A percentile compares a stretch with the other conserved stretches of the same genome.
Conservation (phyloP, 2,797 vertebrate genomes). For the Alauda arvensis region DNA sequence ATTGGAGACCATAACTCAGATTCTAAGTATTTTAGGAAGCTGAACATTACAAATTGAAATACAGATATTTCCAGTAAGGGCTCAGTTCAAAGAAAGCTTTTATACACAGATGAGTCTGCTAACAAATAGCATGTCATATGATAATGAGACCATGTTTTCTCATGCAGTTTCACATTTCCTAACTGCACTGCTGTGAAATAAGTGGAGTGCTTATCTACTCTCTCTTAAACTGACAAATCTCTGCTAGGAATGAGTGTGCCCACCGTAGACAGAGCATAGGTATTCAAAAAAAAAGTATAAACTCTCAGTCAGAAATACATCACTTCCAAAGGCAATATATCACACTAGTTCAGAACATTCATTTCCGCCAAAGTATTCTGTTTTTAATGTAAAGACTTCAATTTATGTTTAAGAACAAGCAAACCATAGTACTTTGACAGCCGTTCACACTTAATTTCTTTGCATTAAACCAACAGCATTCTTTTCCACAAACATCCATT, state of each 20-base stretch:
- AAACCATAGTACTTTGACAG: conserved; percentile 73
- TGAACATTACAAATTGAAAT: conserved; percentile 74
- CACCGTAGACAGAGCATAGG: conserved; percentile 51
- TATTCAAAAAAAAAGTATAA: conserved; percentile 31
- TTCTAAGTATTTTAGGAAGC: conserved; percentile 70
- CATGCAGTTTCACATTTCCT: conserved; percentile 65
- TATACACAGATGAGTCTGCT: conserved; percentile 67
- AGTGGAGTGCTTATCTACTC: conserved; percentile 63
- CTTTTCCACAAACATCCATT: conserved; percentile 82
- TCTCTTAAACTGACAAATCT: conserved; percentile 50
- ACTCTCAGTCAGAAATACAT: conserved; percentile 37
- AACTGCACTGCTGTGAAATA: conserved; percentile 67
- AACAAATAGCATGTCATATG: conserved; percentile 67
- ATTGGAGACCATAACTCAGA: conserved; percentile 73
- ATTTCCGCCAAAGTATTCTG: conserved; percentile 65
- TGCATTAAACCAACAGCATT: conserved; percentile 82
- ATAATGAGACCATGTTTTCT: conserved; percentile 72
- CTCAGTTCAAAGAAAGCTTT: conserved; percentile 62
- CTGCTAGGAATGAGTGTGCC: conserved; percentile 34
- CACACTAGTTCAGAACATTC: conserved; percentile 59
- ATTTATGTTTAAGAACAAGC: conserved; percentile 78
- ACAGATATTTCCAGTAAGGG: conserved; percentile 68
- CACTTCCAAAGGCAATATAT: conserved; percentile 57
- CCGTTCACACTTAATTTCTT: conserved; percentile 79
- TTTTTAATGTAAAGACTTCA: conserved; percentile 73